Base-by-base conservation (phyloP, 2,113 vertebrate species). In the Ictalurus punctatus region DNA sequence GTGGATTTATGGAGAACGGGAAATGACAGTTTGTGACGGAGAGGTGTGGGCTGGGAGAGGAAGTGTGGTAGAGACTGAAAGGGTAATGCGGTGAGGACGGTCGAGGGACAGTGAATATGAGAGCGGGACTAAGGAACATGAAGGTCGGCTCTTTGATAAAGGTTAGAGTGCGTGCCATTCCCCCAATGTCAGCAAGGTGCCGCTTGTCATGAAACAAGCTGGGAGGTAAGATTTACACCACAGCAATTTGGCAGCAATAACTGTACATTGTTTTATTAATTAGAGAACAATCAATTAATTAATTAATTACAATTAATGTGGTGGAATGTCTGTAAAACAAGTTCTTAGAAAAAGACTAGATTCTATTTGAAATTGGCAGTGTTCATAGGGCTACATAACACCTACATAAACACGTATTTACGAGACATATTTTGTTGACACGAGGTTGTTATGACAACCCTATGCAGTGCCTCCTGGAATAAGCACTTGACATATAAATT, bases 101-200 rank as follows among this genome's bases (percentile, higher is more conserved):
- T 2, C 9, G 61, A 80, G 65, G 73, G 83, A 52, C 69, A 40
- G 59, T 85, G 48, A 81, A 88, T 48, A 87, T 59, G 40, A 80
- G 21, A 71, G 69, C 27, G 17, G 37, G 40, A 63, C 8, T n/a
- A 84, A 67, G 34, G 40, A 74, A 83, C 54, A 80, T 40, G 73
- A 90, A 86, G 84, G 84, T 92, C 69, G 73, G 63, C 27, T 27
- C 52, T 90, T 85, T 76, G 71, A 86, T 88, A 89, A 91, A 91
- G 89, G 85, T 90, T 89, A 90, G 37, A 16, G 37, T 76, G 56
- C 17, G 37, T 10, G 23, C 14, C 7, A 16, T 78, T 65, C 10
- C 30, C 54, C 52, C 1, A 3, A 6, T 37, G 69, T 8, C 67
- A 69, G 12, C 65, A n/a, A 30, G 65, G 6, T 21, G 58, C 58